Percentiles rank a stretch among this genome's conserved stretches.
Conservation (phyloP, 30 jellyfish, hydroid and myxozoan genomes). For the Rhopilema esculentum region DNA sequence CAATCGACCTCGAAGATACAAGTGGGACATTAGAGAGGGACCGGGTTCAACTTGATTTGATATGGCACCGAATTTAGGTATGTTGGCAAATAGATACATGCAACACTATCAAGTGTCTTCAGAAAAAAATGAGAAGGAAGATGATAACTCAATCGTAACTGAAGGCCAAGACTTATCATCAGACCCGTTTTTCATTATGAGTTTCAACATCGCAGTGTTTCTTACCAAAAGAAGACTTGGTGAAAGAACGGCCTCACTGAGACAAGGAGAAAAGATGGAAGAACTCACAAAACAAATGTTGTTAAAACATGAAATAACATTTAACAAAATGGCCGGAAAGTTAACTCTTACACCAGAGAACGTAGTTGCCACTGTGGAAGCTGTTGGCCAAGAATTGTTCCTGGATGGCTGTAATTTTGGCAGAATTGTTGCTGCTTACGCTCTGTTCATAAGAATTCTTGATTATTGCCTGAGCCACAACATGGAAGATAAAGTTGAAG, state of each 20-base stretch:
- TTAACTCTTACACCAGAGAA: conserved; percentile 22
- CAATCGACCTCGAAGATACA: background rate
- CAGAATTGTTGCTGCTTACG: conserved; percentile 62
- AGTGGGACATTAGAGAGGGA: background rate
- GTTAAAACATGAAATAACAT: conserved; percentile 60
- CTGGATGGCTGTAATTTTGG: conserved; percentile 67
- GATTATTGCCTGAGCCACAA: conserved; percentile 39
- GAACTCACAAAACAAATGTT: conserved; percentile 51
- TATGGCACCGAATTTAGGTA: conserved; percentile 39
- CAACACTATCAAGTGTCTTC: background rate
- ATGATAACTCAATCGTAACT: background rate
- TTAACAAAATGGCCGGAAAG: conserved; percentile 31
- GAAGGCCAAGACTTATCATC: background rate
- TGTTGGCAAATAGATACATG: background rate
- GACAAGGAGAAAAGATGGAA: conserved; percentile 61
- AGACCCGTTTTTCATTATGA: conserved; percentile 26
- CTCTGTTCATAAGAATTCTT: conserved; percentile 29
- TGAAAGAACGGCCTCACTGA: background rate
- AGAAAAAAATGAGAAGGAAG: background rate
- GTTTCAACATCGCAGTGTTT: conserved; percentile 31
- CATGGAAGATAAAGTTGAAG: conserved; percentile 34
- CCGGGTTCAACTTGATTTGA: background rate
- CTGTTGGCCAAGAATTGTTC: conserved; percentile 39
- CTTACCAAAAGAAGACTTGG: conserved; percentile 11
- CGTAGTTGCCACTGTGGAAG: conserved; percentile 27